phyloP scores from a whole-genome alignment of 2,113 vertebrate genomes.

The Pithys albifrons region DNA sequence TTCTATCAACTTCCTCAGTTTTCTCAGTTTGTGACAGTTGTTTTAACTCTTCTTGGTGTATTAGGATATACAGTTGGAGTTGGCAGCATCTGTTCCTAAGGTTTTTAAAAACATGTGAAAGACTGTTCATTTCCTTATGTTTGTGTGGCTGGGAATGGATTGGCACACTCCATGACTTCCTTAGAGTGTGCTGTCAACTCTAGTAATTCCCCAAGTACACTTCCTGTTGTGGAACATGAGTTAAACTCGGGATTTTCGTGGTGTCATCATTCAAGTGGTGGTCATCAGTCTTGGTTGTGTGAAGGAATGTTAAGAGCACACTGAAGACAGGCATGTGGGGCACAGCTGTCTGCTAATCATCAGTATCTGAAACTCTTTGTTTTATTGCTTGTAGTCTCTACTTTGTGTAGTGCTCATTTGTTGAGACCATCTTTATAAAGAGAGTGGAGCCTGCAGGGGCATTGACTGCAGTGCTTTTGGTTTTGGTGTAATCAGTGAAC shows the following conservation, averaged over 20 bases:
- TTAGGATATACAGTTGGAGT: background rate
- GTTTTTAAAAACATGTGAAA: background rate
- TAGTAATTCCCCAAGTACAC: background rate
- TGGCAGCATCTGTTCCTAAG: background rate
- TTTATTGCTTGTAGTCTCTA: background rate
- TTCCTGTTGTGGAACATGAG: background rate
- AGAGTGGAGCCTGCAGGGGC: background rate
- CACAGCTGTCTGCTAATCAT: background rate
- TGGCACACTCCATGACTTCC: background rate
- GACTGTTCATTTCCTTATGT: background rate
- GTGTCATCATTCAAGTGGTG: background rate
- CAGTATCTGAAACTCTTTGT: background rate
- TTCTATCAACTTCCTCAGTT: background rate
- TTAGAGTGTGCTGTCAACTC: background rate
- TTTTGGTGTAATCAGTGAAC: background rate
- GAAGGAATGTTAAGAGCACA: background rate
- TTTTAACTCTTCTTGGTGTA: background rate
- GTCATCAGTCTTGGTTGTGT: background rate
- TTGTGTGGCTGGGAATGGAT: background rate
- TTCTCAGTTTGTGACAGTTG: background rate
- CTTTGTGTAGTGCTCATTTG: background rate
- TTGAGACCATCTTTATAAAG: background rate
- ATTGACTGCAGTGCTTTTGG: background rate
- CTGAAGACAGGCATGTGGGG: background rate
- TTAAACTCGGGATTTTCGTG: background rate